phyloP scores from a whole-genome alignment of 2,797 vertebrate genomes.

The Meriones psammophilus region DNA sequence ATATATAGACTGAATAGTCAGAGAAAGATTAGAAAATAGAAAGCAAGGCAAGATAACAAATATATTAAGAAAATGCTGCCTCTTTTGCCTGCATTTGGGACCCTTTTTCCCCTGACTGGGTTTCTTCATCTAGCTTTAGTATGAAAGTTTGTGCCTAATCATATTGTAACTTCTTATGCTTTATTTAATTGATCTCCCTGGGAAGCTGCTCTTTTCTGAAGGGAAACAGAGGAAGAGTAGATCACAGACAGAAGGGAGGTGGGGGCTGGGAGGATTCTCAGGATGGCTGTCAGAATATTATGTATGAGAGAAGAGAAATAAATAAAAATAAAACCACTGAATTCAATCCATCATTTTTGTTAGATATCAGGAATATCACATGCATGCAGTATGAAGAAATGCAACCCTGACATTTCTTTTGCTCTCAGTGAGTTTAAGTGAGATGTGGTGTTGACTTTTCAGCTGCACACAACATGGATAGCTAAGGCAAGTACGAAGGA shows the following conservation, averaged over 20 bases:
- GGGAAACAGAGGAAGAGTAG: not conserved
- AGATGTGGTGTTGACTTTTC: no score
- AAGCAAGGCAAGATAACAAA: not conserved
- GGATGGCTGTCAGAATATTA: not conserved
- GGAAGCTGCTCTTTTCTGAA: not conserved
- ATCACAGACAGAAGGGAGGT: not conserved
- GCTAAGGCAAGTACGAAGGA: not conserved
- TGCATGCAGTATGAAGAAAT: not conserved
- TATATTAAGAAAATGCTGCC: not conserved
- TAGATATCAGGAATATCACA: not conserved
- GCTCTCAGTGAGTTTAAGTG: not conserved
- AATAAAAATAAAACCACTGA: not conserved
- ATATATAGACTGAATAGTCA: not conserved
- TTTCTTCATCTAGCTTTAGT: not conserved
- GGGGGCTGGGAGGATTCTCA: not conserved
- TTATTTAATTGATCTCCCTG: not conserved
- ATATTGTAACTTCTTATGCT: not conserved
- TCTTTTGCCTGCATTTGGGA: not conserved
- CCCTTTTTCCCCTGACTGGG: not conserved
- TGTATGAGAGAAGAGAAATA: not conserved
- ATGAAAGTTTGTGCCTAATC: not conserved
- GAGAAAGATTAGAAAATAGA: not conserved
- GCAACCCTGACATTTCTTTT: not conserved
- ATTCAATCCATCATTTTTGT: not conserved
- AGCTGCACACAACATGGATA: no score